These are phyloP conservation scores for Agrotis clavis DNA, from an alignment of 2,888 invertebrate genomes.

Conservation along the genomic window DNA sequence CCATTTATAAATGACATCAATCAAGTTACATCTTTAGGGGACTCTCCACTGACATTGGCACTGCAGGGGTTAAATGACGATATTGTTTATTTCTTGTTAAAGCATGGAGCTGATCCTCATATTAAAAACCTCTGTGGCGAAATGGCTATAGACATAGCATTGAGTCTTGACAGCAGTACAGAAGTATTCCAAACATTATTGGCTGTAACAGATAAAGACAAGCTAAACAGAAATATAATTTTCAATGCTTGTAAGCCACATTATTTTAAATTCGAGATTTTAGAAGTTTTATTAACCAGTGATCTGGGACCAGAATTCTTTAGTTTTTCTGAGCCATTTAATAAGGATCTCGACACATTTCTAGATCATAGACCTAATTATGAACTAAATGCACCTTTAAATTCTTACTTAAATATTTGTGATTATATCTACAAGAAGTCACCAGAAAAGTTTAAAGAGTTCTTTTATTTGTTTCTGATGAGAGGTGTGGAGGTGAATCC, in stretches of 20 bases:
- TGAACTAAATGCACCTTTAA: constrained; percentile 81
- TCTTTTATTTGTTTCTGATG: constrained; percentile 83
- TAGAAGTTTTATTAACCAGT: constrained; percentile 81
- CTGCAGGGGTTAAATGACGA: constrained; percentile 77
- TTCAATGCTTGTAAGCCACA: constrained; percentile 85
- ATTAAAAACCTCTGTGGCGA: constrained; percentile 78
- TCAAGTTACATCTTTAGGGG: constrained; percentile 77
- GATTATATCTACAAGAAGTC: constrained; percentile 84
- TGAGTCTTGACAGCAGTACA: constrained; percentile 76
- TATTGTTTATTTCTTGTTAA: constrained; percentile 81
- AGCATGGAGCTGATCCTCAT: constrained; percentile 83
- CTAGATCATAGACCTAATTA: constrained; percentile 77
- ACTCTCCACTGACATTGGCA: constrained; percentile 83
- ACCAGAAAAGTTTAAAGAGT: constrained; percentile 80
- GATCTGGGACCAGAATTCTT: constrained; percentile 85
- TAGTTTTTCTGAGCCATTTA: constrained; percentile 78
- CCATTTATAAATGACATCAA: constrained; percentile 84
- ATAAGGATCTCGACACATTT: constrained; percentile 71
- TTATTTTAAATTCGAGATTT: constrained; percentile 83
- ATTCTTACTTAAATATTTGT: constrained; percentile 83
- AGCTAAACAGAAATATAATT: constrained; percentile 80
- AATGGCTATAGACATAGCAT: constrained; percentile 81
- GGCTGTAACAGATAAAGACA: constrained; percentile 73
- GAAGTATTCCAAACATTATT: constrained; percentile 80
- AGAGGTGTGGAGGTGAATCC: constrained; percentile 85